These are phyloP conservation scores for Pseudotriccus pelzelni DNA, from an alignment of 2,797 vertebrate genomes.

Conservation along the genomic window DNA sequence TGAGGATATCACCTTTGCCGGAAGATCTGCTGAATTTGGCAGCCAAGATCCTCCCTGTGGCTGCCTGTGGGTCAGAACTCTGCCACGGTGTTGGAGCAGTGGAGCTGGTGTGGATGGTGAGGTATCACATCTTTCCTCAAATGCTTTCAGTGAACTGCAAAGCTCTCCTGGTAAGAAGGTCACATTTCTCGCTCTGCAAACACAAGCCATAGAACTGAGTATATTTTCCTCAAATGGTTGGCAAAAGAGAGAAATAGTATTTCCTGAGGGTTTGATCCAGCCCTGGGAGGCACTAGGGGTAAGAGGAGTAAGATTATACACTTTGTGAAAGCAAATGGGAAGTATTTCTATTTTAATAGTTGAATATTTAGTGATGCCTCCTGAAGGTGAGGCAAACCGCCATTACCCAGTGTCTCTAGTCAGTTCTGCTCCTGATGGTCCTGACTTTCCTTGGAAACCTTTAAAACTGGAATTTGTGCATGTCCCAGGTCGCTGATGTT, in stretches of 20 bases:
- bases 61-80: not conserved
- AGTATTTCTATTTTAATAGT: not conserved
- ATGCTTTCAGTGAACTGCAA: not conserved
- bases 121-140: not conserved
- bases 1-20: not conserved
- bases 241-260: not conserved
- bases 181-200: not conserved
- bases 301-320: not conserved
- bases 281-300: not conserved
- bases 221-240: not conserved
- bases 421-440: not conserved
- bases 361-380: not conserved
- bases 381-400: not conserved
- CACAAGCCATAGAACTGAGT: not conserved
- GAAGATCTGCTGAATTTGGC: not conserved
- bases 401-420: not conserved
- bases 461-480: not conserved
- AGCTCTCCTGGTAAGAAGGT: not conserved
- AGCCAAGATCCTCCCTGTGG: not conserved
- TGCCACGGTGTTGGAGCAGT: fast-evolving
- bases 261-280: not conserved
- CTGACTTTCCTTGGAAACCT: not conserved
- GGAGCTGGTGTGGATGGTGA: not conserved
- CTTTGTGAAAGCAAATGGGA: not conserved
- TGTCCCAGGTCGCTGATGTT: not conserved